Conservation (phyloP, 2,113 vertebrate genomes). For the Thalassarche chlororhynchos region DNA sequence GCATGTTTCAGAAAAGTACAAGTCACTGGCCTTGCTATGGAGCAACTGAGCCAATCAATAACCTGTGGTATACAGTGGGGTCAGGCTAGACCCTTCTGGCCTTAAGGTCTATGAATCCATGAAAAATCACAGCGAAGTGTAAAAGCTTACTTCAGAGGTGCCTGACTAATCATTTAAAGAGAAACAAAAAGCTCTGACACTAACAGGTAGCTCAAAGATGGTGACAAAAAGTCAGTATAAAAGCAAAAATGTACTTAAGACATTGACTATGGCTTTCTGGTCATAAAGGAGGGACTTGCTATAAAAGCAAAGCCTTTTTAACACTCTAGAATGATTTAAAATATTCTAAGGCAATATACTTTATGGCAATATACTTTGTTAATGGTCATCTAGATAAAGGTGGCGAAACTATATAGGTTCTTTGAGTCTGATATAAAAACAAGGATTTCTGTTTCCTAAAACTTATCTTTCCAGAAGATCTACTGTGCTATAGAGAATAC, state of each 20-base stretch:
- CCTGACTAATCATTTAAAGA: neutral
- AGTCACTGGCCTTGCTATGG: neutral
- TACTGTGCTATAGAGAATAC: neutral
- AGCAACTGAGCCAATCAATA: neutral
- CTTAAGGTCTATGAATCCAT: neutral
- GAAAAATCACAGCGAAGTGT: neutral
- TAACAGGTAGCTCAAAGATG: neutral
- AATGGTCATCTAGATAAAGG: neutral
- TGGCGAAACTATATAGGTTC: neutral
- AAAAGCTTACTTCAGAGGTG: neutral
- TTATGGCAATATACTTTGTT: neutral
- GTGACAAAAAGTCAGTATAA: neutral
- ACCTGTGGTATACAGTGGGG: neutral
- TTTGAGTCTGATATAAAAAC: neutral
- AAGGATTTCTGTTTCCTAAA: neutral
- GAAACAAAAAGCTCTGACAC: neutral
- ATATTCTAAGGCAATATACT: neutral
- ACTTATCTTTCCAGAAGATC: neutral
- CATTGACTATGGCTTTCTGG: neutral
- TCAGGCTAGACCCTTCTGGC: neutral
- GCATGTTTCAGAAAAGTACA: neutral
- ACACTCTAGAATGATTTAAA: neutral
- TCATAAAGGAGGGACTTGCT: neutral
- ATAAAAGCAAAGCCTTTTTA: neutral
- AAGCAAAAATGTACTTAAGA: neutral